Conservation (phyloP, 2,888 invertebrate genomes). For the Acrobasis consociella region DNA sequence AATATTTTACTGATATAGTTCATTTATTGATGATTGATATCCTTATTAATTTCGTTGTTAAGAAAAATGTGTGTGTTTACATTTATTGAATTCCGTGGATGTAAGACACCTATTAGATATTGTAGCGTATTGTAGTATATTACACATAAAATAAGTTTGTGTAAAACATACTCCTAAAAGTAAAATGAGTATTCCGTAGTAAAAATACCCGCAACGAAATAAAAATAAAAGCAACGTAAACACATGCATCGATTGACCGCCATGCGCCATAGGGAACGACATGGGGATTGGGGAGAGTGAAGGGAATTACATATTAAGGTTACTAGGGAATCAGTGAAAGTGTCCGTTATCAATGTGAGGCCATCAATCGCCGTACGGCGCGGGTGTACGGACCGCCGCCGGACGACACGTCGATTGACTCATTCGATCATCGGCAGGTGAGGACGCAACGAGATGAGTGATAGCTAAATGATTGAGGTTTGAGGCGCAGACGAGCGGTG, state of each 20-base stretch:
- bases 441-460: slow-evolving; percentile 47
- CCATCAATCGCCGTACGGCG: slow-evolving; percentile 2
- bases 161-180: too few relatives aligned
- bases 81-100: too few relatives aligned
- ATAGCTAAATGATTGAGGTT: slow-evolving; percentile 52
- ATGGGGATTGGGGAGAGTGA: slow-evolving; percentile 18
- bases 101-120: too few relatives aligned
- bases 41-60: too few relatives aligned
- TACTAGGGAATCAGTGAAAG: slow-evolving; percentile 23
- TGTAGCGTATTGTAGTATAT: too few relatives aligned
- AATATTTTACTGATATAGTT: too few relatives aligned
- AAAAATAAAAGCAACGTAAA: background rate
- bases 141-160: too few relatives aligned
- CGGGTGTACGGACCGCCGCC: slow-evolving; percentile 25
- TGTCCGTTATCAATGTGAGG: slow-evolving; percentile 18
- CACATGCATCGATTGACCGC: slow-evolving; percentile 15
- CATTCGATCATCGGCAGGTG: slow-evolving; percentile 37
- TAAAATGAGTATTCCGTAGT: too few relatives aligned
- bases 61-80: too few relatives aligned
- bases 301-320: slow-evolving; percentile 21
- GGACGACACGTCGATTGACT: slow-evolving; percentile 42
- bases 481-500: slow-evolving; percentile 41
- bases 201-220: background rate
- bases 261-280: slow-evolving; percentile 10
- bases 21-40: too few relatives aligned